These are phyloP conservation scores for Acrocyrtus sp. DNA, from an alignment of 2,888 invertebrate species.

Conservation along the genomic window DNA sequence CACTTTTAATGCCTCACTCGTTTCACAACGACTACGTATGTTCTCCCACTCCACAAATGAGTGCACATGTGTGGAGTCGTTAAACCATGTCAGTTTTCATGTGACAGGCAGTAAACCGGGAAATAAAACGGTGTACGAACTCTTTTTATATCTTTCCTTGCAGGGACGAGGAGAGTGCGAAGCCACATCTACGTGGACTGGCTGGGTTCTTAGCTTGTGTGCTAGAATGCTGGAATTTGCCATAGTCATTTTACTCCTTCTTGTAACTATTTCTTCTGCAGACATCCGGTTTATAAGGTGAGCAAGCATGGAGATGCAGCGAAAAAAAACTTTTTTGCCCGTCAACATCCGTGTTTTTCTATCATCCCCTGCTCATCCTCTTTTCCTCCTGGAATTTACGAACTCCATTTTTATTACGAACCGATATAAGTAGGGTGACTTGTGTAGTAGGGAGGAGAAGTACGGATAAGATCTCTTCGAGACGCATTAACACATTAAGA, in stretches of 20 bases:
- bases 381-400: neutral
- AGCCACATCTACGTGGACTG: constrained; percentile 62
- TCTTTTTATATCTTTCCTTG: constrained; percentile 21
- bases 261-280: constrained; percentile 64
- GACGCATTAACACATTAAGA: neutral
- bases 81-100: constrained; percentile 41
- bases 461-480: too few species aligned
- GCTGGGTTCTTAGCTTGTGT: constrained; percentile 64
- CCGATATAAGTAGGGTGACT: neutral
- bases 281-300: constrained; percentile 64
- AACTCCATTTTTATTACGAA: neutral
- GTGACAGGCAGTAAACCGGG: constrained; percentile 44
- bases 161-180: constrained; percentile 64
- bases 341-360: neutral
- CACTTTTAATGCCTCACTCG: too few species aligned
- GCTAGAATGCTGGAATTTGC: constrained; percentile 64
- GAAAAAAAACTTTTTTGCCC: neutral
- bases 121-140: constrained; percentile 42
- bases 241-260: constrained; percentile 64
- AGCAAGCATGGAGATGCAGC: constrained; percentile 40
- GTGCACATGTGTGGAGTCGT: constrained; percentile 44
- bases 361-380: neutral
- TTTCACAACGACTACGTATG: too few species aligned
- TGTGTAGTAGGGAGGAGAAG: too few species aligned
- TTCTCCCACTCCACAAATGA: too few species aligned